Evolutionary conservation across 2,888 invertebrate genomes (phyloP), one percentile per base, ranked within the genome.

Genomic region (Zaprionus bogoriensis): DNA sequence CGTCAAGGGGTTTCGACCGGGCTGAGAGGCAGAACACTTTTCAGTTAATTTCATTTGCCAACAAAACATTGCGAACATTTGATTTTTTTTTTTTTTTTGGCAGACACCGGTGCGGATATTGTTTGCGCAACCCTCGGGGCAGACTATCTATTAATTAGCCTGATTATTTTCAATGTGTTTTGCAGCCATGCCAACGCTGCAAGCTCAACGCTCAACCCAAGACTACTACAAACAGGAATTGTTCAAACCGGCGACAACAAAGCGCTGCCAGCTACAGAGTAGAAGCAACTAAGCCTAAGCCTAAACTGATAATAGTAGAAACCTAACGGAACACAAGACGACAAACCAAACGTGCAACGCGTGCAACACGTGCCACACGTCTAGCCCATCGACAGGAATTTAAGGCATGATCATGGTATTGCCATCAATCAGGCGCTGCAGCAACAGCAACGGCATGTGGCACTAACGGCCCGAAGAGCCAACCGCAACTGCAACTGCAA

Each of bases 211-310:
- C n/a, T n/a, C n/a, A n/a, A n/a, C n/a, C n/a, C 51, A 83, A 87
- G 87, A 87, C 84, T 86, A 87, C 67, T 69, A 80, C 71, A 63
- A 68, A n/a, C n/a, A n/a, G 84, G 81, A 86, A 86, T 86, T 81
- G 87, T 77, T 77, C 42, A 66, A 63, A 59, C 42, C 65, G 44
- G 32, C 69, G 60, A 75, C 62, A 83, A 83, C 73, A 60, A 57
- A 67, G 62, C 63, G 79, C 76, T 76, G 77, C 79, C 79, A 75
- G 64, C 59, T 54, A 67, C 41, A 69, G 59, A 36, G 39, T 64
- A 50, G 20, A 57, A 59, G 58, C 6, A 60, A 57, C 57, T 68
- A 67, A 74, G 36, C 12, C n/a, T n/a, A n/a, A n/a, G n/a, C n/a
- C n/a, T n/a, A n/a, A n/a, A n/a, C n/a, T n/a, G n/a, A 50, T 23